phyloP scores from a whole-genome alignment of 2,113 vertebrate genomes.

The Colaptes auratus region DNA sequence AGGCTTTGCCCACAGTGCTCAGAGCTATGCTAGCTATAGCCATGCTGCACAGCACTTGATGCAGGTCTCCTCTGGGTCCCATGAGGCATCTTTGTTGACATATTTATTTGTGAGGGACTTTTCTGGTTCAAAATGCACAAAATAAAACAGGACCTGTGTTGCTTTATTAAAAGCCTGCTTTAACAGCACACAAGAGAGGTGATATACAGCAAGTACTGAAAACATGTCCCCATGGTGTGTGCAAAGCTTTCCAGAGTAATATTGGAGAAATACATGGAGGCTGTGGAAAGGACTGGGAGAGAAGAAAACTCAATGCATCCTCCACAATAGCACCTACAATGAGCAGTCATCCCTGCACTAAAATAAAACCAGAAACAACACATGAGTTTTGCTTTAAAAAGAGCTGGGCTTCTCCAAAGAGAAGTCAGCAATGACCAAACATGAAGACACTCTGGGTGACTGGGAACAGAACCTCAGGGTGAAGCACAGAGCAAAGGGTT shows the following conservation, averaged over 20 bases:
- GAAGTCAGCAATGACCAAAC: neutral
- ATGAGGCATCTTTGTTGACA: neutral
- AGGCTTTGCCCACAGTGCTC: neutral
- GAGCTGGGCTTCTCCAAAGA: neutral
- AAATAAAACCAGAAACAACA: neutral
- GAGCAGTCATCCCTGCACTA: neutral
- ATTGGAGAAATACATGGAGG: accelerated
- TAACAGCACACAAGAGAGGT: neutral
- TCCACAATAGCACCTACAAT: neutral
- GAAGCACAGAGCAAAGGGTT: neutral
- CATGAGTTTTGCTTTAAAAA: neutral
- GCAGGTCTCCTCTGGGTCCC: neutral
- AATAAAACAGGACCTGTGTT: neutral
- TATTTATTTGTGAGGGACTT: neutral
- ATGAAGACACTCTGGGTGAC: neutral
- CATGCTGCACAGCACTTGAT: neutral
- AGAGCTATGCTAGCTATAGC: neutral
- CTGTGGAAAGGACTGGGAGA: neutral
- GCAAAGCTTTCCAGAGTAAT: neutral
- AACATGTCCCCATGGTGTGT: neutral
- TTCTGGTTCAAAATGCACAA: neutral
- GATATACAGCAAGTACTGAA: neutral
- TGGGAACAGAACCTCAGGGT: neutral
- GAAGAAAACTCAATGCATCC: neutral
- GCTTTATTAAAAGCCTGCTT: neutral